Base-by-base conservation (phyloP, 2,797 vertebrate genomes). In the Mormyrops boulengeri region DNA sequence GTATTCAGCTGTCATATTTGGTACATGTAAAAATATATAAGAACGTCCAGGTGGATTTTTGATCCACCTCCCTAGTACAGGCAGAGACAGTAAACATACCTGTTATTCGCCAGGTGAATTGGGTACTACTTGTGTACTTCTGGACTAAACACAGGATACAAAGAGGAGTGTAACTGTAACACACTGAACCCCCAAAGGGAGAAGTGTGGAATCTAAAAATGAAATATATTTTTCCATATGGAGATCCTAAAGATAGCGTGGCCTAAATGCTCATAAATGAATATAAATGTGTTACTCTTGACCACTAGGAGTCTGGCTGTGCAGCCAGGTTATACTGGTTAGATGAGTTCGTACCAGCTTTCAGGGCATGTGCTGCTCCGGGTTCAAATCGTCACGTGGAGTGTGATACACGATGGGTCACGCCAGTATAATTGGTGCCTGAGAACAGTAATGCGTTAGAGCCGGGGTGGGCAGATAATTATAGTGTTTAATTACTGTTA, bases 401-500 rank as follows among this genome's bases (percentile, higher is more conserved):
- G 7, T n/a, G 73, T 19, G 73, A 80, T 19, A 41, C 73, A 80
- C 3, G 14, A 2, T 1, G 17, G 38, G 73, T 80, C 73, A 80
- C 7, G 7, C 73, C 0, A 17, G 73, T n/a, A 9, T 80, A 80
- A 80, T n/a, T 9, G 73, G 73, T 44, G 38, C 73, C 69, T 41
- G 69, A 77, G 38, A 17, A 19, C 73, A 41, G 73, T 80, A 44
- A 80, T 80, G n/a, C 5, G 38, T 80, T 80, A 41, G 73, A 80
- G 73, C 38, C 4, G 38, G 73, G 38, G 38, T 44, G 73, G 73
- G 17, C 34, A 44, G 73, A 85, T 50, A 47, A 85, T 50, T 85
- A 85, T 12, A 14, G 41, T 49, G 22, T 30, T 85, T 85, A 80
- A 80, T 80, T 80, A 44, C 73, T 85, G 82, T 85, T 85, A 85